phyloP scores from a whole-genome alignment of 2,797 vertebrate genomes.

The Anniella stebbinsi region DNA sequence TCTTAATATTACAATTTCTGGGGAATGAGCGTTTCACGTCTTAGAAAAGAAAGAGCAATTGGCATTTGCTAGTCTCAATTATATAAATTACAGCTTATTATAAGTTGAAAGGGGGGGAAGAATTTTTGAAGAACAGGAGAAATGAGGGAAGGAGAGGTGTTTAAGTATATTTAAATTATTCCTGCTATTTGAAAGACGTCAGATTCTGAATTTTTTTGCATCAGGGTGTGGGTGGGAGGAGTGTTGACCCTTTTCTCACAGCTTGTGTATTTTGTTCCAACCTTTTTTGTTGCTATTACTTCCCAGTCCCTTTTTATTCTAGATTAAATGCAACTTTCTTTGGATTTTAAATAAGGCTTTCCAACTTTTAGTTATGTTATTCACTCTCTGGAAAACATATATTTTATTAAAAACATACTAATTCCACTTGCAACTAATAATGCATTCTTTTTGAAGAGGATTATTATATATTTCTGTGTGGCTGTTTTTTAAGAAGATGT shows the following conservation, averaged over 20 bases:
- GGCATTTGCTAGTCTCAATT: constrained; percentile 43
- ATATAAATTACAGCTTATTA: constrained; percentile 37
- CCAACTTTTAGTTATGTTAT: not conserved
- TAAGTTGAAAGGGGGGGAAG: not conserved
- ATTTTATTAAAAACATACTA: not conserved
- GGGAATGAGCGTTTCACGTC: constrained; percentile 25
- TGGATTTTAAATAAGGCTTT: not conserved
- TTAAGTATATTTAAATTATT: constrained; percentile 54
- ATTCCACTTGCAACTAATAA: not conserved
- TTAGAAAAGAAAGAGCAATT: constrained; percentile 60
- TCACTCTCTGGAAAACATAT: too few relatives aligned
- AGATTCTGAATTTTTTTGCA: not conserved
- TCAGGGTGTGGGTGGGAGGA: not conserved
- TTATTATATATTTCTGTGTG: not conserved
- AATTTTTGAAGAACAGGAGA: constrained; percentile 49
- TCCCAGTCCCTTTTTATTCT: not conserved
- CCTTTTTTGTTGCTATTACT: not conserved
- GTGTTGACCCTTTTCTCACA: not conserved
- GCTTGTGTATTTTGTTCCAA: not conserved
- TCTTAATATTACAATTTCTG: not conserved
- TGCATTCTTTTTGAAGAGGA: not conserved
- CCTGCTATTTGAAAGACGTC: constrained; percentile 47
- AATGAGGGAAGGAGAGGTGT: constrained; percentile 56
- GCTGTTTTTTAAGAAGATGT: not conserved
- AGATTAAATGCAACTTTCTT: not conserved